Evolutionary conservation across 1,140 invertebrate genomes (phyloP), one percentile per base, ranked within the genome.

Genomic region (Ostrea denselamellosa): DNA sequence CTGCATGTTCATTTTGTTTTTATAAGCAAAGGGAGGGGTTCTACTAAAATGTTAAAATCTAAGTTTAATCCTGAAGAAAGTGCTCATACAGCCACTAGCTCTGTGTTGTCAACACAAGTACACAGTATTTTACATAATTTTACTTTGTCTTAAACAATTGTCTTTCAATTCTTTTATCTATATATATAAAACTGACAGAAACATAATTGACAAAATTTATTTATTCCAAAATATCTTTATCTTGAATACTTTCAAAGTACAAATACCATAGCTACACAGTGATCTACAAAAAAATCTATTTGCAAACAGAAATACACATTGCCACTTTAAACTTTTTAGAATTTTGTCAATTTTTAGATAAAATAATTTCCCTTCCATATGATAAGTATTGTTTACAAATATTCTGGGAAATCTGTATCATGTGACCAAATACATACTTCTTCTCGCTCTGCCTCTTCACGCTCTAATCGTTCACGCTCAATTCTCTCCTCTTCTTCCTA

Each of bases 401-500:
- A 62, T 62, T 62, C n/a, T 5, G 17, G 56, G 19, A 58, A 62
- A 19, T 62, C n/a, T n/a, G 17, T 17, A 62, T 19, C 14, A 19
- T 62, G 22, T 77, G 22, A 17, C 56, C 14, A 14, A 17, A 53
- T 77, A 81, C 68, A 56, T 84, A 85, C 62, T 52, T 52, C 54
- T 77, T 56, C 65, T 34, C 25, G 68, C 87, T 92, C 88, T 28
- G 84, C 83, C 65, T 91, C 89, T 84, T 90, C 88, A 12, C 77
- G 87, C 68, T 91, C 90, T 81, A 89, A 65, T 86, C 90, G 90
- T 87, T 89, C 87, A 12, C 89, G 87, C 62, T 90, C 90, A 83
- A 87, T 62, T 71, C 90, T 87, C 84, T 90, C 90, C 83, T 91
- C 91, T 87, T 90, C 91, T 83, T 91, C 91, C 90, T 90, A 62